These are phyloP conservation scores for Drosophila parvula DNA, from an alignment of 1,140 invertebrate species.

Conservation along the genomic window DNA sequence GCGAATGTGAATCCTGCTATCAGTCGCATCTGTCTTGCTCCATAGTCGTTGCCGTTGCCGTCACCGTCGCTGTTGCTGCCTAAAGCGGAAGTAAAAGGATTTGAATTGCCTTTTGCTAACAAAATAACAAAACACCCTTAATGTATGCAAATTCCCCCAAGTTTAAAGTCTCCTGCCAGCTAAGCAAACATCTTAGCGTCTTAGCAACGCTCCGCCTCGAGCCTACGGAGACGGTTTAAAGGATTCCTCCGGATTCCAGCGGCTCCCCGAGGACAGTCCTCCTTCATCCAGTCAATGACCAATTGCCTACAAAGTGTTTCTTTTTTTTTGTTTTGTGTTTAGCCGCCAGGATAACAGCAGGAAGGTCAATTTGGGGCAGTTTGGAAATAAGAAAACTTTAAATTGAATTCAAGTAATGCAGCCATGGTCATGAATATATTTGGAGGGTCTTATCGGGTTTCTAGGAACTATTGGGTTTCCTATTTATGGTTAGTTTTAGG, in stretches of 20 bases:
- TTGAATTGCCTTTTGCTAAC: slow-evolving; percentile 70
- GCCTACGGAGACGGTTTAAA: slow-evolving; percentile 26
- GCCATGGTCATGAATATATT: slow-evolving; percentile 3
- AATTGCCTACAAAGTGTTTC: slow-evolving; percentile 32
- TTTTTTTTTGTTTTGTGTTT: slow-evolving; percentile 1
- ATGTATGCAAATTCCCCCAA: slow-evolving; percentile 75
- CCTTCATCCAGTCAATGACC: slow-evolving; percentile 30
- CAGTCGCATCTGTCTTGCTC: slow-evolving; percentile 70
- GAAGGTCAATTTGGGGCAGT: slow-evolving; percentile 26
- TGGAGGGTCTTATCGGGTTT: background rate
- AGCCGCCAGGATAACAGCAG: slow-evolving; percentile 8
- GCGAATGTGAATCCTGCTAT: slow-evolving; percentile 73
- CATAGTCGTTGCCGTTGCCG: slow-evolving; percentile 27
- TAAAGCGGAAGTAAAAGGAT: slow-evolving; percentile 80
- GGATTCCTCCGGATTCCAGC: slow-evolving; percentile 1
- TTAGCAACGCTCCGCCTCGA: slow-evolving; percentile 29
- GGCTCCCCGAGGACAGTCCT: background rate
- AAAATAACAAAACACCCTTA: slow-evolving; percentile 66
- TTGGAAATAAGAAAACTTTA: slow-evolving; percentile 14
- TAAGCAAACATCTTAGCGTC: slow-evolving; percentile 67
- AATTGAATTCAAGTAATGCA: slow-evolving; percentile 18
- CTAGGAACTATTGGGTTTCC: background rate
- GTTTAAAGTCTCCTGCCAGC: slow-evolving; percentile 65
- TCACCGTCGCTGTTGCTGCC: slow-evolving; percentile 41
- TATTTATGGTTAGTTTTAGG: background rate